A percentile compares a stretch with the other conserved stretches of the same genome.
phyloP scores from a whole-genome alignment of 2,888 invertebrate species.

The Polia nebulosa region DNA sequence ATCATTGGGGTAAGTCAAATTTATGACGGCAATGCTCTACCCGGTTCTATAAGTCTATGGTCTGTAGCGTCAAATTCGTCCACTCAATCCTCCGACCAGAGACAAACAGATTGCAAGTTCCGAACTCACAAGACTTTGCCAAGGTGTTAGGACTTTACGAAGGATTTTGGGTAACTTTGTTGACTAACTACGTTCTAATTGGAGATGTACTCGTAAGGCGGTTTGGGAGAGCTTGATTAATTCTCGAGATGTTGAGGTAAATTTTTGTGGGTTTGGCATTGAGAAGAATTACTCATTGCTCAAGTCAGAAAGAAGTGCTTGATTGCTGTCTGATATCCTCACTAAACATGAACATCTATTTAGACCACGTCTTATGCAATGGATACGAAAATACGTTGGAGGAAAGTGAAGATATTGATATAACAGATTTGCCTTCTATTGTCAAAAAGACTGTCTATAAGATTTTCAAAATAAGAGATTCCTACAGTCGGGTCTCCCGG shows the following conservation, averaged over 20 bases:
- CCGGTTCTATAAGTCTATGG: neutral
- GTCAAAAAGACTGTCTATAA: too few relatives aligned
- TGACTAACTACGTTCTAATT: conserved; percentile 40
- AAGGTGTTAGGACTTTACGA: conserved; percentile 60
- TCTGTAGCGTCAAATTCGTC: conserved; percentile 19
- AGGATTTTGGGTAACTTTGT: conserved; percentile 39
- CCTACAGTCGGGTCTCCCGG: too few relatives aligned
- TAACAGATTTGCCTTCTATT: too few relatives aligned
- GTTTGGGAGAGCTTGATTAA: conserved; percentile 21
- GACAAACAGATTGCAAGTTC: conserved; percentile 64
- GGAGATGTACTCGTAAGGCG: conserved; percentile 14
- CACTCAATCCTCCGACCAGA: conserved; percentile 41
- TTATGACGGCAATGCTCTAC: neutral
- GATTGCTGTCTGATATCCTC: too few relatives aligned
- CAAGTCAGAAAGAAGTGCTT: too few relatives aligned
- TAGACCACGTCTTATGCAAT: too few relatives aligned
- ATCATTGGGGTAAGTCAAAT: too few relatives aligned
- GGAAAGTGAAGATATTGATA: too few relatives aligned
- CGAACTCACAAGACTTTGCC: conserved; percentile 52
- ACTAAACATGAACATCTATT: too few relatives aligned
- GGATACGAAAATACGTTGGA: too few relatives aligned
- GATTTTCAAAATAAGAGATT: too few relatives aligned
- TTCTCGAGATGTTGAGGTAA: neutral
- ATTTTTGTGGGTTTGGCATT: neutral
- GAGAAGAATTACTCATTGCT: neutral